Percentiles rank a stretch among this genome's conserved stretches.
phyloP scores from a whole-genome alignment of 2,113 vertebrate species.

The Nothocercus julius region DNA sequence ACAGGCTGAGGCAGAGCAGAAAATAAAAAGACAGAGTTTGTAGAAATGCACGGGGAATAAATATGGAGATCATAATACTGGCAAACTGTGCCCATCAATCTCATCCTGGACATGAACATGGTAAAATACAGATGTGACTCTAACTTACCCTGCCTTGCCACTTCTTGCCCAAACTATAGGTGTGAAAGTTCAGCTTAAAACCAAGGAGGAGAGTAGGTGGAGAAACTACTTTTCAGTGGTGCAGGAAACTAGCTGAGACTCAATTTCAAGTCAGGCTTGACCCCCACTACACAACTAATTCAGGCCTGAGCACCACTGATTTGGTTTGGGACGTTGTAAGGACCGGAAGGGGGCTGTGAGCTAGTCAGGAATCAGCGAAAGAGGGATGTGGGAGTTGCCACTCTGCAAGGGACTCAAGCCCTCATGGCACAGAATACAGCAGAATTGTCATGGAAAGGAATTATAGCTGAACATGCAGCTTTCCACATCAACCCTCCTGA shows the following conservation, averaged over 20 bases:
- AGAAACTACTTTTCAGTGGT: not conserved
- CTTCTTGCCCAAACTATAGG: not conserved
- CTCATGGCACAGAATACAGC: not conserved
- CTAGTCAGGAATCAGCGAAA: not conserved
- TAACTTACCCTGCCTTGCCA: not conserved
- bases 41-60: not conserved
- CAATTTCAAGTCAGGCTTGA: not conserved
- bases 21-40: not conserved
- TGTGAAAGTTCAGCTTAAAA: not conserved
- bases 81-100: not conserved
- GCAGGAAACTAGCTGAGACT: not conserved
- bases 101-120: not conserved
- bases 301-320: not conserved
- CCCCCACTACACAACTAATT: not conserved
- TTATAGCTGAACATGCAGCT: not conserved
- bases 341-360: not conserved
- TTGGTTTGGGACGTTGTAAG: not conserved
- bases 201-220: accelerated
- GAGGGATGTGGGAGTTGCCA: not conserved
- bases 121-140: not conserved
- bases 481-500: not conserved
- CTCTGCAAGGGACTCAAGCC: not conserved
- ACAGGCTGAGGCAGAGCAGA: not conserved
- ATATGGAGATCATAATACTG: not conserved
- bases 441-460: accelerated